phyloP scores from a whole-genome alignment of 2,888 invertebrate species.

The Drosophila ezoana region DNA sequence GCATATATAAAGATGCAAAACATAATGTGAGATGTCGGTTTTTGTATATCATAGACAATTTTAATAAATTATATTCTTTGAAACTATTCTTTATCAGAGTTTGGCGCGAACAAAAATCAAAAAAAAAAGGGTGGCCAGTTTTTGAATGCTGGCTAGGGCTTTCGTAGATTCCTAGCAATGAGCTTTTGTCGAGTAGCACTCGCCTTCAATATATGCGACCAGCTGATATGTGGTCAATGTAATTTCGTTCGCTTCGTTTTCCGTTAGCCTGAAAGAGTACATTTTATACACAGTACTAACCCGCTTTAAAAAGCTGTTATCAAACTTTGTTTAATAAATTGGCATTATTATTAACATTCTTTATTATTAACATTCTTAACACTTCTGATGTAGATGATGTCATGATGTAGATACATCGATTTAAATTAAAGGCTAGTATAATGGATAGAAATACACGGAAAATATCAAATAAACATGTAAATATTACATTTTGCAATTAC shows the following conservation, averaged over 20 bases:
- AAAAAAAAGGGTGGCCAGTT: not conserved
- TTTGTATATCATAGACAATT: not conserved
- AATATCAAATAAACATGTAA: no score
- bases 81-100: no score
- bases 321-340: no score
- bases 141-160: not conserved
- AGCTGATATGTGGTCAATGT: slow-evolving; percentile 18
- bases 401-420: no score
- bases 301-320: not conserved
- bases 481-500: no score
- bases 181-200: slow-evolving; percentile 10
- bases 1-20: no score
- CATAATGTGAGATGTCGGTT: not conserved
- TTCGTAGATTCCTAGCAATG: not conserved
- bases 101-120: not conserved
- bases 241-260: not conserved
- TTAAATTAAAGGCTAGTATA: no score
- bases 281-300: slow-evolving; percentile 9
- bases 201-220: not conserved
- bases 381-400: no score
- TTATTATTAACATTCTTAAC: no score
- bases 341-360: no score
- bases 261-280: slow-evolving; percentile 6
- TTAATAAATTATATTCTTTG: no score
- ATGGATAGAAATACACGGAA: no score